Evolutionary conservation across 1,140 invertebrate species (phyloP).

Genomic region (Scaptomyza graminum): DNA sequence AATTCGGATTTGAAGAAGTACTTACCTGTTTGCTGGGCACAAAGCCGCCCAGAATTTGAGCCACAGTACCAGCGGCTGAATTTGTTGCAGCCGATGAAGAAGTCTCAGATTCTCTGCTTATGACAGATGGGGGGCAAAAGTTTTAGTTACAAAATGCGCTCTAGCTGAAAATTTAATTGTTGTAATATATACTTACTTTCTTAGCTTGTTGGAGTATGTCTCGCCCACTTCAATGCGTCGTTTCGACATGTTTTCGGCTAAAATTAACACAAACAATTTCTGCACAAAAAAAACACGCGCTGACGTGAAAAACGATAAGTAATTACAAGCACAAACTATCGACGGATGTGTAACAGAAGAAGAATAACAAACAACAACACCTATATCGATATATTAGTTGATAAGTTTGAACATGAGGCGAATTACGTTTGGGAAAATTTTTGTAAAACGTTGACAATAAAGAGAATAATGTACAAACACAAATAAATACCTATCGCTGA

Average conservation of each 20-base stretch:
- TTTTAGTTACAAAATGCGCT: not conserved
- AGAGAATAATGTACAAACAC: no score
- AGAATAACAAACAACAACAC: no score
- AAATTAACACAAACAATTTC: slow-evolving; percentile 36
- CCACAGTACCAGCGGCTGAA: slow-evolving; percentile 67
- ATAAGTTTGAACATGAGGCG: not conserved
- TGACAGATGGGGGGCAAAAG: not conserved
- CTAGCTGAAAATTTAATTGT: not conserved
- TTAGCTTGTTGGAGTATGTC: slow-evolving; percentile 89
- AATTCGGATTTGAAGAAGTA: no score
- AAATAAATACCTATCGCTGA: no score
- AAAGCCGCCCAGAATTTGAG: slow-evolving; percentile 83
- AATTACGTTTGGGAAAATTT: not conserved
- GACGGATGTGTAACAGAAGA: not conserved
- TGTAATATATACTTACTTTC: slow-evolving; percentile 86
- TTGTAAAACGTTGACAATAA: no score
- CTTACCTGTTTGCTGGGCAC: slow-evolving; percentile 83
- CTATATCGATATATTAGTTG: not conserved
- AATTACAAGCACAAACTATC: slow-evolving; percentile 16
- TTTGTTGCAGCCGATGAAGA: slow-evolving; percentile 69
- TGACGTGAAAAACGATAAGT: slow-evolving; percentile 56
- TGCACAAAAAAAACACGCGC: slow-evolving; percentile 71
- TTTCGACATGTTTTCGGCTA: slow-evolving; percentile 88
- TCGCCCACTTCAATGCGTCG: slow-evolving; percentile 92
- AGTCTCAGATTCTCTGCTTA: slow-evolving; percentile 51